Evolutionary conservation across 2,888 invertebrate genomes (phyloP).

Genomic region (Trissolcus japonicus): DNA sequence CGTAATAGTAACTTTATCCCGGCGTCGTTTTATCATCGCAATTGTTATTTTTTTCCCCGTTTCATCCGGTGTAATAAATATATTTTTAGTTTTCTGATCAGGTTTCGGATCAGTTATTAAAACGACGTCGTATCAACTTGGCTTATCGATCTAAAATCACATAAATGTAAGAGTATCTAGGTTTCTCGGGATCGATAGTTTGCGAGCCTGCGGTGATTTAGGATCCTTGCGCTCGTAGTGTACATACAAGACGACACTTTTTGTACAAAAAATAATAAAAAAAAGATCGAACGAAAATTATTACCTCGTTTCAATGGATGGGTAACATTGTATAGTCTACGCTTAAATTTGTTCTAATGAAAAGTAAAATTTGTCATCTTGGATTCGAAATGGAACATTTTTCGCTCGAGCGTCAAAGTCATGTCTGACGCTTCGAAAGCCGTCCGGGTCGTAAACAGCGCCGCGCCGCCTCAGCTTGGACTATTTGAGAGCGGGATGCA

Average conservation of each 20-base stretch:
- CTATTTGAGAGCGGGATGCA: slow-evolving; percentile 31
- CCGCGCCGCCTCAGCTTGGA: slow-evolving; percentile 4
- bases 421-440: slow-evolving; percentile 9
- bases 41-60: background rate
- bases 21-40: slow-evolving; percentile 61
- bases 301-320: background rate
- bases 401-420: too few species aligned
- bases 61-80: background rate
- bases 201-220: slow-evolving; percentile 49
- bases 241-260: too few species aligned
- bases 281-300: slow-evolving; percentile 2
- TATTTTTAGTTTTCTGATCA: background rate
- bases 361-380: background rate
- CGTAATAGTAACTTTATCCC: slow-evolving; percentile 73
- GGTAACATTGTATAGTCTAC: slow-evolving; percentile 13
- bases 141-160: slow-evolving; percentile 73
- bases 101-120: slow-evolving; percentile 18
- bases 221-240: slow-evolving; percentile 52
- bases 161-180: slow-evolving; percentile 71
- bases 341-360: background rate
- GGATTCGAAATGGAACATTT: background rate
- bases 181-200: slow-evolving; percentile 57
- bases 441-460: background rate
- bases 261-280: too few species aligned
- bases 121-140: slow-evolving; percentile 61